These are phyloP conservation scores for Trypoxylon attenuatum DNA, from an alignment of 2,888 invertebrate genomes.

Conservation along the genomic window DNA sequence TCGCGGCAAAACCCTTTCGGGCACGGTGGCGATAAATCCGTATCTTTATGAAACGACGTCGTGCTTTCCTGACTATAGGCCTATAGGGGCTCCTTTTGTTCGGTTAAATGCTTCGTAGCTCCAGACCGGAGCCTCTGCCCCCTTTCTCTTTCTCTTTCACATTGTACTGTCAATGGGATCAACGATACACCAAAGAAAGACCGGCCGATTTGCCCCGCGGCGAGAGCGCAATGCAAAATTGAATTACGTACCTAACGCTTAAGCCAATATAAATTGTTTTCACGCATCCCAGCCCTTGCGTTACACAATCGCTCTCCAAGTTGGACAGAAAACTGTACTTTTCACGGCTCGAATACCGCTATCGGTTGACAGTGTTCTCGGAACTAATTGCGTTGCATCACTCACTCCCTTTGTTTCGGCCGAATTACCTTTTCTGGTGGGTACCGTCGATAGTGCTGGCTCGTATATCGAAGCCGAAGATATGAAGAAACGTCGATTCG, in stretches of 20 bases:
- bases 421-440: constrained; percentile 28
- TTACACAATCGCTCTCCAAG: neutral
- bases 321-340: neutral
- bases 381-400: neutral
- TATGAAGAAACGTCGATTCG: constrained; percentile 40
- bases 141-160: constrained; percentile 39
- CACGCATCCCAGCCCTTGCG: too few relatives aligned
- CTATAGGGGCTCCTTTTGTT: constrained; percentile 54
- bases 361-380: neutral
- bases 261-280: too few relatives aligned
- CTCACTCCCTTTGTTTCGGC: too few relatives aligned
- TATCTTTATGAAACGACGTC: constrained; percentile 64
- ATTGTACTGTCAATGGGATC: constrained; percentile 51
- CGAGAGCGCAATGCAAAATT: constrained; percentile 18
- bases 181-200: constrained; percentile 27
- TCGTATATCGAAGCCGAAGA: constrained; percentile 44
- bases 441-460: constrained; percentile 22
- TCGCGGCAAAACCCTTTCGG: constrained; percentile 52
- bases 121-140: constrained; percentile 22
- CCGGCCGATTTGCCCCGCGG: constrained; percentile 12
- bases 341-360: neutral
- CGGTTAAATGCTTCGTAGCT: constrained; percentile 47
- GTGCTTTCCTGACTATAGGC: constrained; percentile 48
- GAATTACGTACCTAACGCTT: constrained; percentile 11
- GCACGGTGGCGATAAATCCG: constrained; percentile 58